These are phyloP conservation scores for Phacellophora camtschatica DNA, from an alignment of 30 jellyfish, hydroid and myxozoan genomes.

Conservation along the genomic window DNA sequence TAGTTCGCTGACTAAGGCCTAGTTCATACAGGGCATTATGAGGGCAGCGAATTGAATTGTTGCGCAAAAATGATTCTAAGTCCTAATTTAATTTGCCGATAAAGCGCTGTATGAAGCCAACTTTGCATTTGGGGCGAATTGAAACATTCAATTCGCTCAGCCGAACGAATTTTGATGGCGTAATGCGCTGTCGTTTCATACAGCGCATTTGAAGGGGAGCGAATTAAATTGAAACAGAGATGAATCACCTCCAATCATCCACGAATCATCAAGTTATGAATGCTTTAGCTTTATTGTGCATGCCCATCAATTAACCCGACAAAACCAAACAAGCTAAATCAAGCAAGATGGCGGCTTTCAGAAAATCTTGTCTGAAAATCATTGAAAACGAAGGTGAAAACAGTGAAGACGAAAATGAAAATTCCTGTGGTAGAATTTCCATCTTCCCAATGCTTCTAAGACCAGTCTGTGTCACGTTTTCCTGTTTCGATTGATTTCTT, in stretches of 20 bases:
- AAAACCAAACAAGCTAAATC: not conserved
- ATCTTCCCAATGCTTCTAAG: not conserved
- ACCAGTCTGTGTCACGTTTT: not conserved
- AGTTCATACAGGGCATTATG: slow-evolving; percentile 21
- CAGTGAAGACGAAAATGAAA: too few relatives aligned
- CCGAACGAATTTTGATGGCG: not conserved
- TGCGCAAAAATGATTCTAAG: not conserved
- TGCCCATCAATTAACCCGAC: not conserved
- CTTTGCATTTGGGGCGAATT: slow-evolving; percentile 2
- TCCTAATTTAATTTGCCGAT: slow-evolving; percentile 17
- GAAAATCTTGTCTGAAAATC: not conserved
- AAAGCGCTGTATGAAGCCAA: slow-evolving; percentile 14
- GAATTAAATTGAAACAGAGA: not conserved
- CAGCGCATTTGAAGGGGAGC: not conserved
- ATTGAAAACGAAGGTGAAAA: not conserved
- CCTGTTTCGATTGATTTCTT: not conserved
- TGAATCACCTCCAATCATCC: slow-evolving; percentile 1
- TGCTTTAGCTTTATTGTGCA: not conserved
- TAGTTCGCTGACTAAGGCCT: too few relatives aligned
- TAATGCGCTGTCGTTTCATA: not conserved
- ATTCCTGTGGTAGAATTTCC: too few relatives aligned
- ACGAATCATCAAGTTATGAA: not conserved
- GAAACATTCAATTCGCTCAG: not conserved
- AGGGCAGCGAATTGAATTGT: slow-evolving; percentile 29
- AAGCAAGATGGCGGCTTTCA: not conserved